Percentiles rank a stretch among this genome's conserved stretches.
Evolutionary conservation across 2,113 vertebrate genomes (phyloP).

Genomic region (Melospiza melodia): DNA sequence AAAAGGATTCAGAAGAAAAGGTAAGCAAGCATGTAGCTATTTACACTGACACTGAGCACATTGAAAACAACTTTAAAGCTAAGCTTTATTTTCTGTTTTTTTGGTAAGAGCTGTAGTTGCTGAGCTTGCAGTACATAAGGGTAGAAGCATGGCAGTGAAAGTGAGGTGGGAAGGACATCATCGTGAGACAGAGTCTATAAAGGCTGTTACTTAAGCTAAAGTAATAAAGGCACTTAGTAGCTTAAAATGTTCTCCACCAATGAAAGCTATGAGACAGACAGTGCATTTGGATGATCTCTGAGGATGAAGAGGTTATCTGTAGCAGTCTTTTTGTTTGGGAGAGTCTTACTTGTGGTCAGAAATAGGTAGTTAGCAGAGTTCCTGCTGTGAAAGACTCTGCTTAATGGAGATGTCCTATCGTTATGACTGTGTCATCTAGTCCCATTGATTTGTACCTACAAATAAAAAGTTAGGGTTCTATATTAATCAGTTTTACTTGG

Average conservation of each 20-base stretch:
- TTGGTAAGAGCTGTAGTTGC: accelerated
- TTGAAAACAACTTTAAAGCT: background rate
- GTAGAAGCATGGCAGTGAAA: background rate
- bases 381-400: background rate
- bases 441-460: background rate
- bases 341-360: background rate
- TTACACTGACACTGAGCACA: background rate
- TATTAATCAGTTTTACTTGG: background rate
- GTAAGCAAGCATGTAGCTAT: background rate
- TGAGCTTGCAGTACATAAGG: background rate
- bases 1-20: slow-evolving; percentile 32
- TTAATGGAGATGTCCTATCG: background rate
- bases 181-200: background rate
- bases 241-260: background rate
- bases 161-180: background rate
- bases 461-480: background rate
- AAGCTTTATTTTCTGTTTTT: background rate
- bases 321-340: background rate
- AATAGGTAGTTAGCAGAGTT: background rate
- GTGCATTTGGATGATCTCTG: background rate
- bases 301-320: background rate
- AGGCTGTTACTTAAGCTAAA: background rate
- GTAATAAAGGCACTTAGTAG: background rate
- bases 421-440: background rate
- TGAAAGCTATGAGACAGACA: background rate